Conservation (phyloP, 2,113 vertebrate genomes). For the Perca schrenkii region DNA sequence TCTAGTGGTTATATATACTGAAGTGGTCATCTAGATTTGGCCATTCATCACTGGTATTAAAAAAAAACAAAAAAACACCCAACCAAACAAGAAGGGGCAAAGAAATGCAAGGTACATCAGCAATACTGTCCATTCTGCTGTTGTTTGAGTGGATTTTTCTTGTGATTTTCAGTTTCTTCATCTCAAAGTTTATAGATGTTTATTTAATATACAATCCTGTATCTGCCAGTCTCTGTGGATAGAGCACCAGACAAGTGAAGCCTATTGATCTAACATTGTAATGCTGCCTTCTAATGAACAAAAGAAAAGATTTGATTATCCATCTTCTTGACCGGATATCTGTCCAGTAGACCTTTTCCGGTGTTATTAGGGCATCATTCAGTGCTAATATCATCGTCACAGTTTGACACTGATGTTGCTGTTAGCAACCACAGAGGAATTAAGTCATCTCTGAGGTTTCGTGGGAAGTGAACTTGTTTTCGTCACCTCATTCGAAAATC, state of each 20-base stretch:
- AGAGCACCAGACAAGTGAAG: slow-evolving; percentile 22
- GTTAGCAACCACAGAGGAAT: slow-evolving; percentile 35
- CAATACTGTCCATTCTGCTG: background rate
- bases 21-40: slow-evolving; percentile 5
- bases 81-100: background rate
- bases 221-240: background rate
- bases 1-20: slow-evolving; percentile 2
- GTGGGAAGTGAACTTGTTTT: slow-evolving; percentile 30
- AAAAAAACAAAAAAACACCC: background rate
- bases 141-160: background rate
- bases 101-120: background rate
- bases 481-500: slow-evolving; percentile 16
- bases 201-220: slow-evolving; percentile 3
- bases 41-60: slow-evolving; percentile 8
- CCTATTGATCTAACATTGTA: slow-evolving; percentile 40
- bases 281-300: slow-evolving; percentile 11
- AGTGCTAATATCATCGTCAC: slow-evolving; percentile 22
- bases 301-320: slow-evolving; percentile 9
- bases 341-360: background rate
- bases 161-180: slow-evolving; percentile 15
- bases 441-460: slow-evolving; percentile 9
- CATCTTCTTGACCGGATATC: slow-evolving; percentile 12
- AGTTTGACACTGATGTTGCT: slow-evolving; percentile 43
- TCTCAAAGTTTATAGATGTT: background rate
- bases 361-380: slow-evolving; percentile 19